These are phyloP conservation scores for Chrosomus eos DNA, from an alignment of 2,797 vertebrate species.

Conservation along the genomic window DNA sequence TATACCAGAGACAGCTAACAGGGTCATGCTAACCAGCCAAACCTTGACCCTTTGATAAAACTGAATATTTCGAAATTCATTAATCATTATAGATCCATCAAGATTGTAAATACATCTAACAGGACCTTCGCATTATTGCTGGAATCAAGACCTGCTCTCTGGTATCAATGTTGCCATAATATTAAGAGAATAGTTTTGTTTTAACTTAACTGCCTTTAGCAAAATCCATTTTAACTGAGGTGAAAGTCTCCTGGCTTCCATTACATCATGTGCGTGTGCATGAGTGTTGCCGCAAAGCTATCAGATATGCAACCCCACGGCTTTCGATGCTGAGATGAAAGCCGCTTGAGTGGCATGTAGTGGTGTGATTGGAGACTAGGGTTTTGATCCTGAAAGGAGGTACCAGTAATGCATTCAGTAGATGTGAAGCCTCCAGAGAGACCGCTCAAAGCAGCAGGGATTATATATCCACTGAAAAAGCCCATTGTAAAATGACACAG, in stretches of 20 bases:
- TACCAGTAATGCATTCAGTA: constrained; percentile 51
- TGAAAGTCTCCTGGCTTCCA: background rate
- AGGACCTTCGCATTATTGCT: background rate
- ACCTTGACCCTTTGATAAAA: background rate
- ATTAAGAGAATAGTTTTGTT: constrained; percentile 4
- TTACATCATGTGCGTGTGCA: background rate
- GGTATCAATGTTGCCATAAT: background rate
- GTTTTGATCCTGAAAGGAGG: constrained; percentile 52
- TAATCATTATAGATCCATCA: background rate
- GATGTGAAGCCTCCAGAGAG: constrained; percentile 45
- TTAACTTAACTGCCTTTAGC: background rate
- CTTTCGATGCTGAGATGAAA: constrained; percentile 45
- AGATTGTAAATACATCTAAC: background rate
- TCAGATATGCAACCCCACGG: constrained; percentile 45
- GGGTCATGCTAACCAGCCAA: background rate
- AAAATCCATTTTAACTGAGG: background rate
- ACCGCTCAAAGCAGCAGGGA: constrained; percentile 34
- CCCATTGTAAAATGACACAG: constrained; percentile 39
- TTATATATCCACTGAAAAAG: constrained; percentile 43
- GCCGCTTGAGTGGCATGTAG: constrained; percentile 43
- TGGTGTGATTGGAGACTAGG: constrained; percentile 39
- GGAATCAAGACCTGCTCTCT: background rate
- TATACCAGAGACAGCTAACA: background rate
- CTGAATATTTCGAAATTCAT: background rate
- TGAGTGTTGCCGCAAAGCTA: background rate